Percentiles rank a stretch among this genome's conserved stretches.
phyloP scores from a whole-genome alignment of 2,113 vertebrate species.

The Corvus hawaiiensis region DNA sequence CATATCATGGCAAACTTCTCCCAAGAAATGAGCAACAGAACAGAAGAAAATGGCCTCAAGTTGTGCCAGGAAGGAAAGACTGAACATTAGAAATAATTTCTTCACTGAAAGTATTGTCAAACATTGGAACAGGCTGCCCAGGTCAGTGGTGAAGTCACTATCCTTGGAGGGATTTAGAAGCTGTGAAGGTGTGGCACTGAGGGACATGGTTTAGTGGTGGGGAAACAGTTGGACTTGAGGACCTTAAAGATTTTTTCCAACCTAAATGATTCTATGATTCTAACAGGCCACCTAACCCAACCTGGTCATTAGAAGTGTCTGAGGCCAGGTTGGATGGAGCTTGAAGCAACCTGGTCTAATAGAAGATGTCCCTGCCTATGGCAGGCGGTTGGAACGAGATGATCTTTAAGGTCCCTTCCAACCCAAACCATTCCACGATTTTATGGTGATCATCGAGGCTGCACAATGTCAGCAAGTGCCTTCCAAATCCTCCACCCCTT shows the following conservation, averaged over 20 bases:
- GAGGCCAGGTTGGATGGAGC: not conserved
- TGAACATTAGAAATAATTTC: not conserved
- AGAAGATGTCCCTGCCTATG: not conserved
- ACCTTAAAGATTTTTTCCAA: not conserved
- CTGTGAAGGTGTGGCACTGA: not conserved
- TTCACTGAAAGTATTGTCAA: not conserved
- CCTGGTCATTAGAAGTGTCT: no score
- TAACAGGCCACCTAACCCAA: not conserved
- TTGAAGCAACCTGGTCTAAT: not conserved
- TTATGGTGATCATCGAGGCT: accelerated
- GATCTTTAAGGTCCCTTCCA: not conserved
- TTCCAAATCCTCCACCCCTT: not conserved
- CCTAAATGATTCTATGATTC: not conserved
- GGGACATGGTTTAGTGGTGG: no score
- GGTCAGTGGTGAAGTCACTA: not conserved
- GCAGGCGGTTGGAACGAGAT: accelerated
- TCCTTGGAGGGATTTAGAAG: not conserved
- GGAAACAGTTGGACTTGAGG: not conserved
- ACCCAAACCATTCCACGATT: not conserved
- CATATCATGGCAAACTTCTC: not conserved
- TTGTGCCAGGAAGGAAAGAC: not conserved
- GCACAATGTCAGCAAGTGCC: not conserved
- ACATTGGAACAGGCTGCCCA: not conserved
- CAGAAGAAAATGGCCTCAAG: not conserved
- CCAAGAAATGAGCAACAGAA: not conserved